Evolutionary conservation across 2,797 vertebrate genomes (phyloP), one percentile per base, ranked within the genome.

Genomic region (Acrocephalus scirpaceus): DNA sequence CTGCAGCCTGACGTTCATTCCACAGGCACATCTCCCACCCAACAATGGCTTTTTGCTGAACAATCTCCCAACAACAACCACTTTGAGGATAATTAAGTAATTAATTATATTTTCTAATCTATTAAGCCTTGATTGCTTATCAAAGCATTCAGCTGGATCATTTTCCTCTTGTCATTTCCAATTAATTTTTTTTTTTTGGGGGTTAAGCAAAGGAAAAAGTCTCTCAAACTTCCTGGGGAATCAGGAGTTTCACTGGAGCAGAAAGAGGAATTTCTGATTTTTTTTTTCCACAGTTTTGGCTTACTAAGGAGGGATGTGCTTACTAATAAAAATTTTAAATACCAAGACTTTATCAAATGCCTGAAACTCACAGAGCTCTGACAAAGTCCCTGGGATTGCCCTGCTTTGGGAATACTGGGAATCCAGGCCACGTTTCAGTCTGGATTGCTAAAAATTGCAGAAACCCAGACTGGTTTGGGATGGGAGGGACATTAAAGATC

Each of bases 71-170:
- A 90, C 81, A 97, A 96, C 82, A 94, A 89, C 76, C 72, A 91
- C 95, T 97, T 95, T 32, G 80, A 96, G 95, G 81, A 90, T 97
- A 97, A 97, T 98, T 97, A 97, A 92, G 96, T 97, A 98, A 98
- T 98, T 98, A 97, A 98, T 98, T 98, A 96, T 96, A 98, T 98
- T 98, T 98, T 98, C 95, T 96, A 92, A 97, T 98, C 97, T 98
- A 98, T 98, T 98, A 97, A 97, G 88, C 94, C 96, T 97, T 96
- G 96, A 97, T 98, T 98, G 98, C 96, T 98, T 98, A 98, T 98
- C 96, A 98, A 98, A 98, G 96, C 98, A 97, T 98, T 98, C 97
- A 98, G 95, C 97, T 95, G 97, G 97, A 97, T 98, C 96, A 97
- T 98, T 98, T 97, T 97, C 96, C 96, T 97, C 95, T 96, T 97